phyloP scores from a whole-genome alignment of 1,140 invertebrate species.

The Aporrectodea caliginosa region DNA sequence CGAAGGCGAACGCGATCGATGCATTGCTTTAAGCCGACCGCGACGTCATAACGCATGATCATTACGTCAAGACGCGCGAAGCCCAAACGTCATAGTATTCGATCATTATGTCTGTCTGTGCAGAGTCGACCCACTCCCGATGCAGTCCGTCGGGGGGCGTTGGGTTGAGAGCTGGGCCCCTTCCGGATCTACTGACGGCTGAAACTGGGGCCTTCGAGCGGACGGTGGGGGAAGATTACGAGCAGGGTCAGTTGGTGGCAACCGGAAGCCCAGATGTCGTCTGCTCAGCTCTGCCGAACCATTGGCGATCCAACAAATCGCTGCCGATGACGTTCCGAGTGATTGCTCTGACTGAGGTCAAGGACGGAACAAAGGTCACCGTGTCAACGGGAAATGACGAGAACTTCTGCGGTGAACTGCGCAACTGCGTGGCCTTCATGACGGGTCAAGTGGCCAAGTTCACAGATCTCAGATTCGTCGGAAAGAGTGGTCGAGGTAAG shows the following conservation, averaged over 20 bases:
- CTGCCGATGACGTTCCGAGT: slow-evolving; percentile 62
- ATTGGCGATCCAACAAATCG: slow-evolving; percentile 72
- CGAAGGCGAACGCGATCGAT: neutral
- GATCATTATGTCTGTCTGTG: neutral
- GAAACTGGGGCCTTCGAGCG: neutral
- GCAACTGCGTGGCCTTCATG: slow-evolving; percentile 90
- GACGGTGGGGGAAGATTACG: neutral
- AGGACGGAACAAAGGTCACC: slow-evolving; percentile 90
- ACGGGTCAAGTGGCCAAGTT: slow-evolving; percentile 96
- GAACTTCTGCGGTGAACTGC: slow-evolving; percentile 88
- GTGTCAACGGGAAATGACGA: slow-evolving; percentile 94
- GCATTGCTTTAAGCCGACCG: neutral
- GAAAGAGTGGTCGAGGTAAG: slow-evolving; percentile 92
- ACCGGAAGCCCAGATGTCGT: slow-evolving; percentile 91
- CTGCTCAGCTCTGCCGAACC: slow-evolving; percentile 80
- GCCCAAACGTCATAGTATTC: neutral
- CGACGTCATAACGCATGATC: neutral
- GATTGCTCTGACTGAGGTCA: slow-evolving; percentile 83
- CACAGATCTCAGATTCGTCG: slow-evolving; percentile 93
- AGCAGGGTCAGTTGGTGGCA: slow-evolving; percentile 58
- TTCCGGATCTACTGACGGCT: neutral
- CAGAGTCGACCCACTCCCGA: neutral
- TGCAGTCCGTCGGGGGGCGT: neutral
- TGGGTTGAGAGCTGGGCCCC: neutral
- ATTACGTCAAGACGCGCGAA: neutral